Evolutionary conservation across 92 coral and sea anemone species (phyloP), one percentile per base, ranked within the genome.

Genomic region (Epizoanthus fatuus): DNA sequence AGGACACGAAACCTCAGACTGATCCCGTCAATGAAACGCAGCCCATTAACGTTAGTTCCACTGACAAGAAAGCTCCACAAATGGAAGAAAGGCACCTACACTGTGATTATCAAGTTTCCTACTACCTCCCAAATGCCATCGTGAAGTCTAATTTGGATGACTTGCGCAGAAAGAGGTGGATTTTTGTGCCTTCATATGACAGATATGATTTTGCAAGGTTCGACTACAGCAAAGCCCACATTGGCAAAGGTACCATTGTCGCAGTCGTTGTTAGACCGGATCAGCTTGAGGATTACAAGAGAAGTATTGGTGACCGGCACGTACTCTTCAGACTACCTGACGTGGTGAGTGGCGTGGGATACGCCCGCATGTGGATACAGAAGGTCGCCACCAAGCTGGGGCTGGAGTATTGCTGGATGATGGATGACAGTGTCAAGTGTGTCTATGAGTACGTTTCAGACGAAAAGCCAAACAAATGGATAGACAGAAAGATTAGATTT

Each of bases 381-480:
- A 88, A 88, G 74, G 83, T 88, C 39, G 92, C 92, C 56, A 35
- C 62, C 15, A 49, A 68, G 3, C 55, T 88, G 22, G 65, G 81
- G 45, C 56, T 89, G 67, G 49, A 79, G 5, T 89, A 80, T 56
- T 84, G 70, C 53, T 89, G 89, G 92, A 89, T 89, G 92, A 84
- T 72, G 63, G 92, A 89, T 54, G 92, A 89, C 69, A 86, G 85
- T 35, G 45, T 89, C 3, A 74, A 84, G 69, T 74, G 85, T 69
- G 79, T 89, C 38, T 77, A 69, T 44, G 92, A 89, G 57, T 70
- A 45, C 8, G 64, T 68, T 32, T 81, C 89, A n/a, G n/a, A 25
- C 0, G 7, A 32, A 3, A 14, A 67, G 22, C 83, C 87, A 3
- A 19, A 25, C 9, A 8, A 11, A 3, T 17, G 53, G 29, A 2